Conservation (phyloP, 2,888 invertebrate species). For the Resseliella maxima region DNA sequence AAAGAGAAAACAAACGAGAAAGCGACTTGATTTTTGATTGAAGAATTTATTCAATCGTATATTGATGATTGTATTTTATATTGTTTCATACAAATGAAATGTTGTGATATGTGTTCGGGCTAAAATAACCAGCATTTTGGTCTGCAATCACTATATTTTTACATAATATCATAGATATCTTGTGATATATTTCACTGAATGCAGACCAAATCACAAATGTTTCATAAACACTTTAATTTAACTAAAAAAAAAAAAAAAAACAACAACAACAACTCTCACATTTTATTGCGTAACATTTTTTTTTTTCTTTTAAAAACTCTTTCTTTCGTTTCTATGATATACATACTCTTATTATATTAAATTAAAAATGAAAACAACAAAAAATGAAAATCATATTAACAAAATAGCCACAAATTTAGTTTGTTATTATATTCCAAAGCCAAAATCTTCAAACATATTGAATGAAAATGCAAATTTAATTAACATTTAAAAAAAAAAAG, state of each 20-base stretch:
- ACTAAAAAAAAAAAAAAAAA: background rate
- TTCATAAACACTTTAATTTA: slow-evolving; percentile 5
- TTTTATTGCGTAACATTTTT: background rate
- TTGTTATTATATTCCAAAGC: slow-evolving; percentile 45
- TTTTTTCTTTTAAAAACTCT: background rate
- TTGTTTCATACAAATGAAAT: background rate
- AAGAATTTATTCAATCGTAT: background rate
- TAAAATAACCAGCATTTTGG: background rate
- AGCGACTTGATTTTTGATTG: background rate
- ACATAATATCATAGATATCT: slow-evolving; percentile 13
- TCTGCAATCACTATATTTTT: background rate
- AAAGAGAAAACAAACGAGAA: background rate
- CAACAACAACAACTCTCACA: background rate
- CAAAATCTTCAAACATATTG: slow-evolving; percentile 45
- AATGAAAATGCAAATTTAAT: slow-evolving; percentile 25
- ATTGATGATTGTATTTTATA: background rate
- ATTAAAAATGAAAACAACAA: background rate
- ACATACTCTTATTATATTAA: slow-evolving; percentile 26
- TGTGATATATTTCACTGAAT: background rate
- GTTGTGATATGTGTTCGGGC: slow-evolving; percentile 19
- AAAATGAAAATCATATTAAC: slow-evolving; percentile 26
- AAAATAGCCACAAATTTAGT: slow-evolving; percentile 53
- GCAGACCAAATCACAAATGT: slow-evolving; percentile 15
- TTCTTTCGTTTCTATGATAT: slow-evolving; percentile 11
- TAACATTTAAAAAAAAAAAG: background rate